Evolutionary conservation across 2,888 invertebrate genomes (phyloP), one percentile per base, ranked within the genome.

Genomic region (Ctenicera cuprea): DNA sequence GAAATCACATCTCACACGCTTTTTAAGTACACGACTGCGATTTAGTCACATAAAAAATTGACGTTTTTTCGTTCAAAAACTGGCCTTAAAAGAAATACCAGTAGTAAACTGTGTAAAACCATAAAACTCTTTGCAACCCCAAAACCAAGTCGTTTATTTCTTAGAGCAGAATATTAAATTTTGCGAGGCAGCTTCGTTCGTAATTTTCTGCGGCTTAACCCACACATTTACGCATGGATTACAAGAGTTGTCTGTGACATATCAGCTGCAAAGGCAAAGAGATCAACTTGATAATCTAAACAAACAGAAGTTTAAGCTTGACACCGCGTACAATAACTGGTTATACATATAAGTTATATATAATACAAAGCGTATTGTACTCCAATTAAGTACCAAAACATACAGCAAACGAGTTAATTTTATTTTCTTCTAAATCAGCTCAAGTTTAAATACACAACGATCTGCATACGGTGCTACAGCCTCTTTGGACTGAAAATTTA

Each of bases 81-180:
- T n/a, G n/a, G n/a, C n/a, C n/a, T n/a, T n/a, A n/a, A n/a, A n/a
- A n/a, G n/a, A n/a, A n/a, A n/a, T n/a, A n/a, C n/a, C n/a, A n/a
- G n/a, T n/a, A n/a, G n/a, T n/a, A n/a, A n/a, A n/a, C n/a, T n/a
- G n/a, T n/a, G n/a, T n/a, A n/a, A n/a, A n/a, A n/a, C n/a, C n/a
- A n/a, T n/a, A n/a, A n/a, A n/a, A n/a, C n/a, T 57, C 57, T 57
- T 66, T 22, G 18, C 30, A 18, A 16, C 67, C 30, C 20, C 8
- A 43, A 33, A 8, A 43, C 38, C 14, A 26, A 38, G 41, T 41
- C 37, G 22, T 48, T 68, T 61, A 68, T 61, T 68, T 57, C 68
- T 68, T 68, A 37, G 20, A 43, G 22, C 37, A 33, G 33, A n/a
- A 37, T 68, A 68, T 68, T 68, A 68, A 62, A 61, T 61, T 59